Conservation (phyloP, 2,113 vertebrate genomes). For the Entomyzon cyanotis region DNA sequence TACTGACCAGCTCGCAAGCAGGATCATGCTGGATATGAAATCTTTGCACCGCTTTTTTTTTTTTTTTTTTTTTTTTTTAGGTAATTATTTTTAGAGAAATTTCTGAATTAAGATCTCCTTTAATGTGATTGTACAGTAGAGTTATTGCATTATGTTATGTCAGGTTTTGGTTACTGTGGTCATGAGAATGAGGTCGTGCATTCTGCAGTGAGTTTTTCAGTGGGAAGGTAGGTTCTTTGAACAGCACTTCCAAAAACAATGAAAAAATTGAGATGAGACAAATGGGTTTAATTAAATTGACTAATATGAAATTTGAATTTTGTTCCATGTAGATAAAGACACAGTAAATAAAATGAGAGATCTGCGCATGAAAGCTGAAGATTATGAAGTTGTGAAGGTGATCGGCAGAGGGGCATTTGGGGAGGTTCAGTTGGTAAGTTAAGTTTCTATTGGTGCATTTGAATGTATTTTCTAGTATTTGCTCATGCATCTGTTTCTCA, state of each 20-base stretch:
- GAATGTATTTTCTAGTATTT: background rate
- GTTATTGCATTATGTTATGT: background rate
- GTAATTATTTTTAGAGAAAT: background rate
- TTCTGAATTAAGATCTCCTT: background rate
- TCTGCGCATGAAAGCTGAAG: constrained; percentile 97
- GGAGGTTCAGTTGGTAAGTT: constrained; percentile 95
- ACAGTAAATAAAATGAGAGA: constrained; percentile 96
- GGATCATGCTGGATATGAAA: background rate
- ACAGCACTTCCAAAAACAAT: background rate
- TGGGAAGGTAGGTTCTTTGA: background rate
- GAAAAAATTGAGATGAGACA: background rate
- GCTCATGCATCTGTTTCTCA: background rate
- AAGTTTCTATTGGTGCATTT: background rate
- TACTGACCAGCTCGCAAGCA: background rate
- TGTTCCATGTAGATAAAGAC: constrained; percentile 87
- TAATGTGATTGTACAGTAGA: background rate
- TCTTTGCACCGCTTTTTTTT: background rate
- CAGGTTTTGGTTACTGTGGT: background rate
- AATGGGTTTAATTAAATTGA: background rate
- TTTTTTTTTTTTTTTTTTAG: background rate
- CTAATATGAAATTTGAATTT: constrained; percentile 13
- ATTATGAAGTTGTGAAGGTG: constrained; percentile 98
- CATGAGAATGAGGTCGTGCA: background rate
- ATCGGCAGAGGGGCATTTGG: constrained; percentile 98
- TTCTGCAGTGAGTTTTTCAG: background rate